A percentile compares a stretch with the other conserved stretches of the same genome.
Conservation (phyloP, 2,888 invertebrate genomes). For the Dorcus hopei region DNA sequence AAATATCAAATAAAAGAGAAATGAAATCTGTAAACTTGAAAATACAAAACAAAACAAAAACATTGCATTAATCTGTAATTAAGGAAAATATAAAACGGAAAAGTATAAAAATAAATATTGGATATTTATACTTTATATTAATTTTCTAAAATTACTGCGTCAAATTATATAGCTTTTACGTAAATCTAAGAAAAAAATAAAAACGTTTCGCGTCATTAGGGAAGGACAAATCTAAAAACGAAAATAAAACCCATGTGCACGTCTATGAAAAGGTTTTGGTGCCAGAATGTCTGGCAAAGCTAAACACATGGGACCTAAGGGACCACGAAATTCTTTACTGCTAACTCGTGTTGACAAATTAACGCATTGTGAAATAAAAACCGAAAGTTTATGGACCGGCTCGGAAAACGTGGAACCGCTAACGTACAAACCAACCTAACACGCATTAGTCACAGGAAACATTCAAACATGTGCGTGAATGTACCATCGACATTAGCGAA, state of each 20-base stretch:
- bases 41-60: too few relatives aligned
- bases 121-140: too few relatives aligned
- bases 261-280: constrained; percentile 15
- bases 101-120: too few relatives aligned
- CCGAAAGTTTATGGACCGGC: constrained; percentile 19
- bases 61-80: too few relatives aligned
- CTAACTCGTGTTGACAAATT: constrained; percentile 28
- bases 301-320: constrained; percentile 21
- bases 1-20: too few relatives aligned
- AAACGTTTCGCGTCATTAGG: too few relatives aligned
- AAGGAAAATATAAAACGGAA: too few relatives aligned
- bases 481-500: background rate
- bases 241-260: constrained; percentile 2
- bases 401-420: constrained; percentile 12
- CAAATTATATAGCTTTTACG: too few relatives aligned
- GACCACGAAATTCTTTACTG: constrained; percentile 12
- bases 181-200: too few relatives aligned
- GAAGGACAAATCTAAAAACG: background rate
- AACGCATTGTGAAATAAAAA: constrained; percentile 28
- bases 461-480: constrained; percentile 4
- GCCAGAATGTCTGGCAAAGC: constrained; percentile 23
- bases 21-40: too few relatives aligned
- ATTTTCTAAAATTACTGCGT: too few relatives aligned
- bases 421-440: background rate
- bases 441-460: constrained; percentile 2